phyloP scores from a whole-genome alignment of 2,113 vertebrate species.

The Pithys albifrons region DNA sequence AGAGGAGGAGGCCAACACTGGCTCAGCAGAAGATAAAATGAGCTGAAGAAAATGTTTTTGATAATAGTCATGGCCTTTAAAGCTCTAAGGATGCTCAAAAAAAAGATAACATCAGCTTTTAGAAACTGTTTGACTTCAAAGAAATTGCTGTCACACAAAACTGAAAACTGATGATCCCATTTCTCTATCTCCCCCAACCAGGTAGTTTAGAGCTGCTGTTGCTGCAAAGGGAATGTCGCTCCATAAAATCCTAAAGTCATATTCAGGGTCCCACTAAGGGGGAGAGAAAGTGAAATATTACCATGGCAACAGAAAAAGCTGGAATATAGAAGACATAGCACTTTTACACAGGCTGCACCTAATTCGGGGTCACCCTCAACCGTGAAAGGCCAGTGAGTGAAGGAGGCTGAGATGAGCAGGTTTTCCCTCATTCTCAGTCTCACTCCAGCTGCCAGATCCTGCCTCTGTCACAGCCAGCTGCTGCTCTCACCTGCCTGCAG shows the following conservation, averaged over 20 bases:
- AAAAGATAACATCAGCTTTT: conserved; percentile 8
- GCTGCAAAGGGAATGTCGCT: background rate
- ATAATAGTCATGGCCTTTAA: background rate
- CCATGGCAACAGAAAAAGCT: background rate
- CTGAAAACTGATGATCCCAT: background rate
- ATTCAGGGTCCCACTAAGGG: background rate
- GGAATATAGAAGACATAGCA: background rate
- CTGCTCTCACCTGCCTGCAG: background rate
- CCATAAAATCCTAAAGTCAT: background rate
- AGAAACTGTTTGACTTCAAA: conserved; percentile 6
- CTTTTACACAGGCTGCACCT: background rate
- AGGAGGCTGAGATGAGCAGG: background rate
- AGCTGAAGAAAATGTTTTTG: background rate
- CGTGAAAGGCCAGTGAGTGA: fast-evolving
- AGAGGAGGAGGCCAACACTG: background rate
- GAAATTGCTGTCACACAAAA: background rate
- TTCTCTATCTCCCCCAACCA: background rate
- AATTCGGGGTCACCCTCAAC: background rate
- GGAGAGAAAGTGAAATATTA: fast-evolving
- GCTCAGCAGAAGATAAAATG: background rate
- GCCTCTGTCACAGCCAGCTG: background rate
- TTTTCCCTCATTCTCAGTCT: background rate
- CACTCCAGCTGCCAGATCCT: background rate
- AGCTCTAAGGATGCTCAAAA: background rate
- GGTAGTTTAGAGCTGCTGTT: background rate